Base-by-base conservation (phyloP, 2,113 vertebrate genomes). In the Aptenodytes patagonicus region DNA sequence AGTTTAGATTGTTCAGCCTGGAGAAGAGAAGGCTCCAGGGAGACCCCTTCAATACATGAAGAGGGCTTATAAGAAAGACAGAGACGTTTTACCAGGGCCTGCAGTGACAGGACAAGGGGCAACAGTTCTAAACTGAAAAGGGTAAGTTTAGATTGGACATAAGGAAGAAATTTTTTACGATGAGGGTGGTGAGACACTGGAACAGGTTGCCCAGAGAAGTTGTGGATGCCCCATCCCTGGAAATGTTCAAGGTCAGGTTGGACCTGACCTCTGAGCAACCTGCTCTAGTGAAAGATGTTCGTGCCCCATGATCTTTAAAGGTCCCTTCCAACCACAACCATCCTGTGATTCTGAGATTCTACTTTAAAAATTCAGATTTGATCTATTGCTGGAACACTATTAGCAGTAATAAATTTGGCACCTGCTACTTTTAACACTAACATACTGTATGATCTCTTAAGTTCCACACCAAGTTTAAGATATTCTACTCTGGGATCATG, bases 61-160 rank as follows among this genome's bases (percentile, higher is more conserved):
- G 5, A 12, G 5, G 5, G 10, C 24, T 36, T 69, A 4, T 18
- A 49, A 65, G 11, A 72, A 55, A 66, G 42, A 57, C 11, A 49
- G 29, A 26, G 0, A 31, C 2, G 4, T 57, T 82, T 47, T 15
- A 51, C 16, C 29, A 60, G 10, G 13, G 12, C 12, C 47, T 9
- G 17, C 12, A 55, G 32, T 7, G 6, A 82, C 18, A 51, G 7
- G 20, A 55, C 32, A 54, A 73, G 28, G 9, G 11, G 1, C 9
- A 71, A 82, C 7, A 26, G 34, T 16, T 66, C 65, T 52, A 21
- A 82, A 70, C 17, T 28, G 1, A 42, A 40, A 55, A 78, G 17
- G 2, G 1, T 28, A 71, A 24, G 10, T 24, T 83, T 60, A 78
- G 22, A 10, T 9, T 54, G 8, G 22, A 36, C 15, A 49, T 9